These are phyloP conservation scores for Carassius auratus DNA, from an alignment of 2,113 vertebrate genomes.

Conservation along the genomic window DNA sequence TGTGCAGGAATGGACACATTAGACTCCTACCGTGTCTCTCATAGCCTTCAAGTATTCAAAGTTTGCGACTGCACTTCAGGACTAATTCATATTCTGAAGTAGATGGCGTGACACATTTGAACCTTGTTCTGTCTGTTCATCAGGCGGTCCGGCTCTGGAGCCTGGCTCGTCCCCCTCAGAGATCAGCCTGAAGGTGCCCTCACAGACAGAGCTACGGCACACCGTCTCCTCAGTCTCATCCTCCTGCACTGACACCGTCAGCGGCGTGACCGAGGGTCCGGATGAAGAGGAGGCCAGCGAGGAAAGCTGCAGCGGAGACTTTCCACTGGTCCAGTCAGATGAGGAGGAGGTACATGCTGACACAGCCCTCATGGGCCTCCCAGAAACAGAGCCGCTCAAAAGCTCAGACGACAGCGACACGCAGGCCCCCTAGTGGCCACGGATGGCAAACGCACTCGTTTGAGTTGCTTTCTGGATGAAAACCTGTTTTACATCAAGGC, in stretches of 20 bases:
- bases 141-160: constrained; percentile 73
- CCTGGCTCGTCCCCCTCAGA: constrained; percentile 65
- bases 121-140: background rate
- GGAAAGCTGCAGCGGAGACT: constrained; percentile 66
- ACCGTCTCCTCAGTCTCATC: constrained; percentile 69
- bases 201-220: constrained; percentile 62
- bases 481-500: constrained; percentile 10
- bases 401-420: constrained; percentile 87
- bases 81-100: constrained; percentile 1
- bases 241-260: constrained; percentile 62
- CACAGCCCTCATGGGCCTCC: constrained; percentile 75
- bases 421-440: constrained; percentile 61
- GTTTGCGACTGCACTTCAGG: background rate
- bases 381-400: constrained; percentile 54
- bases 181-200: constrained; percentile 76
- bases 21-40: background rate
- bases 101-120: background rate
- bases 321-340: constrained; percentile 84
- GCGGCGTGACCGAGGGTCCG: constrained; percentile 64
- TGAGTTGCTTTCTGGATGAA: background rate
- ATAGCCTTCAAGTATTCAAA: background rate
- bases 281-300: constrained; percentile 66
- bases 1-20: background rate
- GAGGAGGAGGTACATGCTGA: constrained; percentile 92
- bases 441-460: background rate